Conservation (phyloP, 2,113 vertebrate species). For the Egretta garzetta region DNA sequence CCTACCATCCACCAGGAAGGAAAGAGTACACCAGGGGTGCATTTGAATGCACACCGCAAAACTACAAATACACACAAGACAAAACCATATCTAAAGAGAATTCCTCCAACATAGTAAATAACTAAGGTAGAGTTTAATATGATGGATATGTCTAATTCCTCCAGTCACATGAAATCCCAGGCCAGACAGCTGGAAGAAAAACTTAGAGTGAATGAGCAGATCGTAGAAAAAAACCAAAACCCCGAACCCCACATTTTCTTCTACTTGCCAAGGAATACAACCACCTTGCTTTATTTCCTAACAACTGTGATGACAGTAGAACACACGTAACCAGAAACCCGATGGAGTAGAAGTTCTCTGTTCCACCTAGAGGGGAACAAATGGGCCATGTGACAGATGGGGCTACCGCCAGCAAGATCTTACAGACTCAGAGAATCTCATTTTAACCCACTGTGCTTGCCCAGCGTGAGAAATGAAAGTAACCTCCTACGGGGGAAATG, state of each 20-base stretch:
- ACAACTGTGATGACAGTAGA: not conserved
- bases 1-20: not conserved
- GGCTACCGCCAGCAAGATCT: not conserved
- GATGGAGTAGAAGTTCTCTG: not conserved
- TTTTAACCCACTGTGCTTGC: not conserved
- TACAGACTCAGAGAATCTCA: not conserved
- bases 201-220: not conserved
- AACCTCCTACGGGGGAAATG: not conserved
- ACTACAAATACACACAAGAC: not conserved
- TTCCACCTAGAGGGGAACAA: not conserved
- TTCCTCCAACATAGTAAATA: not conserved
- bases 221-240: accelerated
- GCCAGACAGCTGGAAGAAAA: not conserved
- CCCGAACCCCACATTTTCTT: not conserved
- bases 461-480: not conserved
- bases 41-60: not conserved
- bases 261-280: not conserved
- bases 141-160: not conserved
- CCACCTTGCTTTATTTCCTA: not conserved
- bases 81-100: not conserved
- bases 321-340: not conserved
- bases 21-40: too few species aligned
- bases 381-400: not conserved
- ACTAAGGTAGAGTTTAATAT: not conserved
- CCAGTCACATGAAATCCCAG: not conserved